Evolutionary conservation across 2,797 vertebrate species (phyloP).

Genomic region (Phrynocephalus vlangalii): DNA sequence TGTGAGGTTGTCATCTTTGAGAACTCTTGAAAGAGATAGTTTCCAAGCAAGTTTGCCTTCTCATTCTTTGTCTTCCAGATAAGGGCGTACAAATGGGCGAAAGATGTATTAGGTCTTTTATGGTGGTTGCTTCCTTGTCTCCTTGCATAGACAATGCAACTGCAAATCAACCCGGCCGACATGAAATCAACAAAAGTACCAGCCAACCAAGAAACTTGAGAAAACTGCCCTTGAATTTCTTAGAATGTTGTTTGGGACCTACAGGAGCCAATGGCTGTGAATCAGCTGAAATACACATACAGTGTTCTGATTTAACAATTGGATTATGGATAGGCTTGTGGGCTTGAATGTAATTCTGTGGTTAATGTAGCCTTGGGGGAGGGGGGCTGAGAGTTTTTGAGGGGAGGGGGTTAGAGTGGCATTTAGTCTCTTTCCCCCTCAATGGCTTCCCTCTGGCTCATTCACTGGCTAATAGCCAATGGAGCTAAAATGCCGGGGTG

Average conservation of each 20-base stretch:
- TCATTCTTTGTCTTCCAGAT: not conserved
- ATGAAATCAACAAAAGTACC: not conserved
- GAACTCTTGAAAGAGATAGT: not conserved
- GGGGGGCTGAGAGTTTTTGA: too few species aligned
- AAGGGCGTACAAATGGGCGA: not conserved
- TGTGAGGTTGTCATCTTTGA: not conserved
- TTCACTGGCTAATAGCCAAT: not conserved
- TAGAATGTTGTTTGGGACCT: not conserved
- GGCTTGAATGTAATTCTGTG: not conserved
- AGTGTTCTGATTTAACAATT: not conserved
- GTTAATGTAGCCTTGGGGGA: not conserved
- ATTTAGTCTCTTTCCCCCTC: not conserved
- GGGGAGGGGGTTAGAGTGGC: not conserved
- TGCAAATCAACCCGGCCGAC: not conserved
- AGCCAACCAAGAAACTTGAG: not conserved
- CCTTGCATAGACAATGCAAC: not conserved
- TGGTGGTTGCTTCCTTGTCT: not conserved
- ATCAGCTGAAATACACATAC: not conserved
- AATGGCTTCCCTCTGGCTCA: conserved; percentile 6
- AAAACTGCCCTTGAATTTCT: not conserved
- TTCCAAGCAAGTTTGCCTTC: not conserved
- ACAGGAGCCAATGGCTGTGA: not conserved
- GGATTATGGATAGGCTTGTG: not conserved
- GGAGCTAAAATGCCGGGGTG: not conserved
- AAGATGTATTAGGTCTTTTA: not conserved